Percentiles rank a stretch among this genome's conserved stretches.
Evolutionary conservation across 2,888 invertebrate species (phyloP).

Genomic region (Patella ulyssiponensis): DNA sequence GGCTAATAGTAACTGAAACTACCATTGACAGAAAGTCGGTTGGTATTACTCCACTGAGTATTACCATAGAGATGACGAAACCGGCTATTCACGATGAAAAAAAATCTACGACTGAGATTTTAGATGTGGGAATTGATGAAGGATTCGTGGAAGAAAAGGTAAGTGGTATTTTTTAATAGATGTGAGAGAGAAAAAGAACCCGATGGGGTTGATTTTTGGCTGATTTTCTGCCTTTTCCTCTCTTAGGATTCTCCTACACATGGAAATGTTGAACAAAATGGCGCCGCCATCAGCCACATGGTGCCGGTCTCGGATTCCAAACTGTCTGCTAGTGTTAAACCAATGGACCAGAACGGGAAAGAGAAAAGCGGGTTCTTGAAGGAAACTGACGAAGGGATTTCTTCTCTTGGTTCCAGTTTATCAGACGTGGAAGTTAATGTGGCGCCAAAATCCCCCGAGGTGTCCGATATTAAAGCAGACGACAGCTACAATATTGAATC

Average conservation of each 20-base stretch:
- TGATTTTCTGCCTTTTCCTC: slow-evolving; percentile 3
- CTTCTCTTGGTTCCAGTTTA: slow-evolving; percentile 6
- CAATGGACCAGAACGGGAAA: not conserved
- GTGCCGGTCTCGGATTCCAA: not conserved
- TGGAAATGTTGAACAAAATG: not conserved
- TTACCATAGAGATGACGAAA: too few relatives aligned
- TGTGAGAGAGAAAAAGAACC: not conserved
- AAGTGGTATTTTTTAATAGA: not conserved
- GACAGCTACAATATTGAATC: not conserved
- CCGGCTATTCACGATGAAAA: too few relatives aligned
- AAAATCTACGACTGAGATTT: too few relatives aligned
- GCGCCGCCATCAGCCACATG: not conserved
- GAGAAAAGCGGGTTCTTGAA: not conserved
- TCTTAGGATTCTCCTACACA: not conserved
- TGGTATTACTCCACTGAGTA: too few relatives aligned
- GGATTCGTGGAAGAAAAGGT: slow-evolving; percentile 2
- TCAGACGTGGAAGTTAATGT: not conserved
- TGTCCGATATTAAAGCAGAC: not conserved
- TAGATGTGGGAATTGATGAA: not conserved
- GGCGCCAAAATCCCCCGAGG: too few relatives aligned
- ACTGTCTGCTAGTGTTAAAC: not conserved
- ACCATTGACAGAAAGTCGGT: too few relatives aligned
- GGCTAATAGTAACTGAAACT: too few relatives aligned
- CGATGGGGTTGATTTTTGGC: not conserved
- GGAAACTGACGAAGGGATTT: not conserved